Evolutionary conservation across 2,113 vertebrate genomes (phyloP).

Genomic region (Scophthalmus maximus): DNA sequence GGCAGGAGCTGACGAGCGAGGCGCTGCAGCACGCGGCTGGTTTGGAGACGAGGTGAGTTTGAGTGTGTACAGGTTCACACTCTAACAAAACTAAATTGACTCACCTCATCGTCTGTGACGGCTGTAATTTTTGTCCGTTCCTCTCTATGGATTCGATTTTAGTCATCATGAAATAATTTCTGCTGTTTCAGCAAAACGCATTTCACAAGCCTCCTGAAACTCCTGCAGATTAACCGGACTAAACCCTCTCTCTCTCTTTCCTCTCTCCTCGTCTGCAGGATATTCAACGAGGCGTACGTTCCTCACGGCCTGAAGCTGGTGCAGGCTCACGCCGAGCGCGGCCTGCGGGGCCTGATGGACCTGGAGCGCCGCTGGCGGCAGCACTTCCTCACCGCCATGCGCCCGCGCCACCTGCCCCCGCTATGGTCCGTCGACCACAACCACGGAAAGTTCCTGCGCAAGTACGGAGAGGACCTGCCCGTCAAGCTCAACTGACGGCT

Average conservation of each 20-base stretch:
- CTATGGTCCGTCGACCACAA: constrained; percentile 96
- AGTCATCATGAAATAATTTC: too few species aligned
- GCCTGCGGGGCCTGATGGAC: constrained; percentile 90
- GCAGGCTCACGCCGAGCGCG: constrained; percentile 81
- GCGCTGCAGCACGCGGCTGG: constrained; percentile 87
- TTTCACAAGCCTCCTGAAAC: too few species aligned
- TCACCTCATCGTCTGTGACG: too few species aligned
- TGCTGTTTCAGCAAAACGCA: too few species aligned
- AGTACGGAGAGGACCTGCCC: constrained; percentile 89
- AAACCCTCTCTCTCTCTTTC: neutral
- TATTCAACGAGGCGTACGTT: constrained; percentile 90
- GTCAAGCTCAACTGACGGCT: constrained; percentile 83
- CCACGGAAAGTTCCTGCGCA: constrained; percentile 92
- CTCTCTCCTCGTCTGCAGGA: constrained; percentile 78
- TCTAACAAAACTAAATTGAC: too few species aligned
- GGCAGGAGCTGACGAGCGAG: constrained; percentile 77
- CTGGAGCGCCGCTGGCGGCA: constrained; percentile 95
- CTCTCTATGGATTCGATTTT: too few species aligned
- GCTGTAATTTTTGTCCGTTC: too few species aligned
- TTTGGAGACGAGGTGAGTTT: constrained; percentile 92
- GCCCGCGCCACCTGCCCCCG: constrained; percentile 89
- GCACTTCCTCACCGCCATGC: constrained; percentile 94
- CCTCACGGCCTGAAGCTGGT: constrained; percentile 97
- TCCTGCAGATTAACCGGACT: too few species aligned
- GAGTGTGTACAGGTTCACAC: too few species aligned